Conservation (phyloP, 2,797 vertebrate genomes). For the Tadarida brasiliensis region DNA sequence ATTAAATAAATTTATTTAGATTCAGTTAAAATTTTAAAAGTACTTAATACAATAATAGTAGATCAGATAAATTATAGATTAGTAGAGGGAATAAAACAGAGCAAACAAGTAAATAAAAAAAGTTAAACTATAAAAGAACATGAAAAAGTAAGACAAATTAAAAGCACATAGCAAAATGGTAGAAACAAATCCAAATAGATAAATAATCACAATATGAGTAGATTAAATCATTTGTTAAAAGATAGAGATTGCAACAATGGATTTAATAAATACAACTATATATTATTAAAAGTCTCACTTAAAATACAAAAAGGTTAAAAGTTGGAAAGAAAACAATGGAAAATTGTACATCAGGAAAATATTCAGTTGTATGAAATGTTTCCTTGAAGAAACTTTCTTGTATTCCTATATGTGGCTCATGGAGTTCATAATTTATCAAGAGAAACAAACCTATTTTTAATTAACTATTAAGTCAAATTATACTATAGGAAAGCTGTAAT, state of each 20-base stretch:
- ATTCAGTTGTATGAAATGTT: not conserved
- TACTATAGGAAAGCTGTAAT: not conserved
- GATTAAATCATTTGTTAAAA: not conserved
- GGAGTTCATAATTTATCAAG: not conserved
- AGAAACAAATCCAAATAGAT: not conserved
- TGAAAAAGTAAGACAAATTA: not conserved
- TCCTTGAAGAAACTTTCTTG: not conserved
- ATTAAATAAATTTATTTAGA: not conserved
- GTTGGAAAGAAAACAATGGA: not conserved
- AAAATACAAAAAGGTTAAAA: not conserved
- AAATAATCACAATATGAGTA: not conserved
- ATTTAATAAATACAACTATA: not conserved
- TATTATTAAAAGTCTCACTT: not conserved
- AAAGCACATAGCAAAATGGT: not conserved
- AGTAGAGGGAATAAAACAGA: not conserved
- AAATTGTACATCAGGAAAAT: not conserved
- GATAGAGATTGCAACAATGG: not conserved
- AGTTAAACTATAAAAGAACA: not conserved
- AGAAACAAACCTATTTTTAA: not conserved
- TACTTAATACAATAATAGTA: not conserved
- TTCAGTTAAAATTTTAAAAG: not conserved
- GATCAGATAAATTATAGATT: not conserved
- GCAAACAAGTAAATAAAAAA: not conserved
- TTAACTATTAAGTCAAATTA: slow-evolving; percentile 14
- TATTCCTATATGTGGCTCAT: not conserved